Percentiles rank a stretch among this genome's conserved stretches.
phyloP scores from a whole-genome alignment of 2,888 invertebrate genomes.

The Pyrocoelia pectoralis region DNA sequence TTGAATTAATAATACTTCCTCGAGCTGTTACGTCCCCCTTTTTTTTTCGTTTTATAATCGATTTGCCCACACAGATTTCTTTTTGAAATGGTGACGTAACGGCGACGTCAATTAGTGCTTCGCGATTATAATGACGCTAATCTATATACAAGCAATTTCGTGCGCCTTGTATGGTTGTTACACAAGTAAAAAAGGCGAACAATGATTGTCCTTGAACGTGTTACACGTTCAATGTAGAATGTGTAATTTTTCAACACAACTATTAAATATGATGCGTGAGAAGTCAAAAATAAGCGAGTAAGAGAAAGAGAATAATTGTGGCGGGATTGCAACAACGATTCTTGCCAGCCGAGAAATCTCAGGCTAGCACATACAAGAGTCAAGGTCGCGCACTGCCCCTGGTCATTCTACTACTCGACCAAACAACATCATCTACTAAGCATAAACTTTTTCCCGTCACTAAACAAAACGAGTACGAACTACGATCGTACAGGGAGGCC shows the following conservation, averaged over 20 bases:
- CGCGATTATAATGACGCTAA: background rate
- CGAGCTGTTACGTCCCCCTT: background rate
- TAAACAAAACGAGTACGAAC: conserved; percentile 26
- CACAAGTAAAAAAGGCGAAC: conserved; percentile 20
- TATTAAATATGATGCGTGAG: background rate
- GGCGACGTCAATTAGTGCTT: background rate
- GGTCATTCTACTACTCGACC: conserved; percentile 45
- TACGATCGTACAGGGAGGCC: conserved; percentile 35
- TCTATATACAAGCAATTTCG: conserved; percentile 18
- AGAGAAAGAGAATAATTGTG: conserved; percentile 34
- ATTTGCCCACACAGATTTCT: background rate
- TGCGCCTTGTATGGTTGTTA: conserved; percentile 19
- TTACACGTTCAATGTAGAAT: background rate
- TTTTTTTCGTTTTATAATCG: background rate
- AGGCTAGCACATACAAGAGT: conserved; percentile 41
- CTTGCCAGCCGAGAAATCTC: conserved; percentile 38
- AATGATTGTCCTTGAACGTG: conserved; percentile 37
- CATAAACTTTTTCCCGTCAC: conserved; percentile 25
- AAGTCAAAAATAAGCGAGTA: conserved; percentile 7
- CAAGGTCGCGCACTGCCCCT: conserved; percentile 46
- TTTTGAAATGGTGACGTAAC: background rate
- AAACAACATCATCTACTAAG: conserved; percentile 40
- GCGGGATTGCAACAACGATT: conserved; percentile 35
- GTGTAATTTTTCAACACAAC: background rate
- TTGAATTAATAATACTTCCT: conserved; percentile 18